Evolutionary conservation across 2,113 vertebrate genomes (phyloP).

Genomic region (Centropus bengalensis): DNA sequence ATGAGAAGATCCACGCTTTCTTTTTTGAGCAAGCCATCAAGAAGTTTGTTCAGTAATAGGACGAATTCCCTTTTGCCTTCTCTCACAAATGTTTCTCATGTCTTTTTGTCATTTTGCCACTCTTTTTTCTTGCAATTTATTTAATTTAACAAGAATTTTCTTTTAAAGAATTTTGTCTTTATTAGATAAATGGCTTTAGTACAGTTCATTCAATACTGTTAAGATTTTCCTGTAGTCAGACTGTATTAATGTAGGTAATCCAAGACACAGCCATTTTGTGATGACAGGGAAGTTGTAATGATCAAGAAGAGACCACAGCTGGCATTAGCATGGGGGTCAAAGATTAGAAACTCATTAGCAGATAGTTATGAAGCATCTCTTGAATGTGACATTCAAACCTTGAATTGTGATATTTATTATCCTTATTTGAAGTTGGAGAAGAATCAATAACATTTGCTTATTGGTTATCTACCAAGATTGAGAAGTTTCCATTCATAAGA

Average conservation of each 20-base stretch:
- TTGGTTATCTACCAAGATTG: conserved; percentile 32
- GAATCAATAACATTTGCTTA: conserved; percentile 49
- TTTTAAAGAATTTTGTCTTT: background rate
- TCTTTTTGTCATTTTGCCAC: background rate
- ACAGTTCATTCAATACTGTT: background rate
- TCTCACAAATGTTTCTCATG: background rate
- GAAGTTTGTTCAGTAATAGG: background rate
- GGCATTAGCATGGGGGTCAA: background rate
- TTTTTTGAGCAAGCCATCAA: background rate
- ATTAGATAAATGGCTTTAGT: background rate
- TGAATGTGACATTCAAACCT: background rate
- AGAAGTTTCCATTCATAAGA: conserved; percentile 50
- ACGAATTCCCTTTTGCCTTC: background rate
- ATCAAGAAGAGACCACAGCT: background rate
- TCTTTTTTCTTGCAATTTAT: background rate
- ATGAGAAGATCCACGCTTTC: background rate
- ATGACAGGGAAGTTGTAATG: background rate
- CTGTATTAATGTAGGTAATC: background rate
- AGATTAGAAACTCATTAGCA: conserved; percentile 42
- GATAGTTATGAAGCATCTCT: conserved; percentile 18
- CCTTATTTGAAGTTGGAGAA: conserved; percentile 17
- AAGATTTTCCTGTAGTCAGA: background rate
- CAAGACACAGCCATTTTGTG: background rate
- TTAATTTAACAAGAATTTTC: background rate
- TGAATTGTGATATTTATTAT: conserved; percentile 53